Base-by-base conservation (phyloP, 2,888 invertebrate genomes). In the Eulithis prunata region DNA sequence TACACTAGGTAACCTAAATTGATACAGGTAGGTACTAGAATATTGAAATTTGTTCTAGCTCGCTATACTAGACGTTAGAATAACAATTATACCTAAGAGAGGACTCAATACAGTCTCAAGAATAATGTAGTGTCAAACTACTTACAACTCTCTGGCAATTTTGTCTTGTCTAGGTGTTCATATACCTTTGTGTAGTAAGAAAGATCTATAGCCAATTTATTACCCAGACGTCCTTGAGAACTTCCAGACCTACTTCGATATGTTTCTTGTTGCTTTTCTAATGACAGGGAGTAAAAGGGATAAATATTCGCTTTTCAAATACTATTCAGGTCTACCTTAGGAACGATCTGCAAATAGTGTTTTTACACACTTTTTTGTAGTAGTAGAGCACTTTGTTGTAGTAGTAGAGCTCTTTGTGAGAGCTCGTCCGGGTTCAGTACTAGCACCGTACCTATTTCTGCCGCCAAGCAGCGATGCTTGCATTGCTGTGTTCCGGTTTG, bases 1-100 rank as follows among this genome's bases (percentile, higher is more conserved):
- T 47, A n/a, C 21, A 28, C 11, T 21, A 45, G 53, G 62, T 57
- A 60, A 69, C 71, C 70, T 51, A 67, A 73, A 74, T 71, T 72
- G 71, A 71, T 72, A 77, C 5, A 4, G 45, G 43, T 43, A 21
- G 38, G 5, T 74, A 72, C 75, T 32, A 5, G 32, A 5, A 32
- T 32, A 75, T 76, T 66, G 69, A 66, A 41, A 46, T 47, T 63
- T 5, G 28, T 36, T 45, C 32, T 8, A 32, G 21, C 21, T 21
- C 21, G 21, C 21, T 21, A 21, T 21, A 43, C 41, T 52, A 51
- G 11, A 43, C 3, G 45, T 45, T 45, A 32, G 45, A 45, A 28
- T 45, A 45, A 46, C 45, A 13, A 47, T 13, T 8, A 2, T 7
- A 38, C 38, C 38, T 38, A 38, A 38, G 8, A 1, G 8, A 41